These are phyloP conservation scores for Coelopa frigida DNA, from an alignment of 1,140 invertebrate species.

Conservation along the genomic window DNA sequence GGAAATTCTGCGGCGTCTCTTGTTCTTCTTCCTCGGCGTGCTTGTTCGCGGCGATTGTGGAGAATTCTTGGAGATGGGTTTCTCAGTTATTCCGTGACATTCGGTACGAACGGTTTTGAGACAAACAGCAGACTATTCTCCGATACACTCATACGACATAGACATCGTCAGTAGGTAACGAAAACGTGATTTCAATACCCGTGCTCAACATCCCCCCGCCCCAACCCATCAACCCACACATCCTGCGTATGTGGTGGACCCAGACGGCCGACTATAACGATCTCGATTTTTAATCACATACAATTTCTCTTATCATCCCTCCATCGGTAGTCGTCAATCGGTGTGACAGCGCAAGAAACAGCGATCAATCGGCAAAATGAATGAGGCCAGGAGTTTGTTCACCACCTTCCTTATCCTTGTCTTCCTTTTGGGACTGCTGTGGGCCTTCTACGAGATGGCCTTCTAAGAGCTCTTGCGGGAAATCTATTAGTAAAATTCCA, in stretches of 20 bases:
- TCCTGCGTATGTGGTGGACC: too few relatives aligned
- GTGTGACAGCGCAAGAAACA: conserved; percentile 12
- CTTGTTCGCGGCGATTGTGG: conserved; percentile 26
- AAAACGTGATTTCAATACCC: background rate
- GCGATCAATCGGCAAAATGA: conserved; percentile 31
- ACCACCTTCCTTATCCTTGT: conserved; percentile 42
- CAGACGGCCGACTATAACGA: too few relatives aligned
- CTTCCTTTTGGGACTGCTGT: conserved; percentile 35
- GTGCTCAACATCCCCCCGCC: too few relatives aligned
- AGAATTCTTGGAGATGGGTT: conserved; percentile 28
- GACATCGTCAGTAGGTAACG: background rate
- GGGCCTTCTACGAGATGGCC: conserved; percentile 40
- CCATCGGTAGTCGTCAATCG: background rate
- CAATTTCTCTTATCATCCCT: background rate
- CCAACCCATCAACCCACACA: too few relatives aligned
- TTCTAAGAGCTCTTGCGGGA: conserved; percentile 22
- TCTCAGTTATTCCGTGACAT: conserved; percentile 37
- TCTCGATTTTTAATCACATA: conserved; percentile 5
- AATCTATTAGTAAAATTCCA: too few relatives aligned
- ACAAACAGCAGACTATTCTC: background rate
- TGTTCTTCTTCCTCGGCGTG: too few relatives aligned
- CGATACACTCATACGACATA: background rate
- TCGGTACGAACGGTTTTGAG: conserved; percentile 37
- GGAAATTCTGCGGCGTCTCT: too few relatives aligned
- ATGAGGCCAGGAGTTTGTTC: conserved; percentile 41